Percentiles rank a stretch among this genome's conserved stretches.
These are phyloP conservation scores for Nothura maculosa DNA, from an alignment of 2,797 vertebrate species.

Conservation along the genomic window DNA sequence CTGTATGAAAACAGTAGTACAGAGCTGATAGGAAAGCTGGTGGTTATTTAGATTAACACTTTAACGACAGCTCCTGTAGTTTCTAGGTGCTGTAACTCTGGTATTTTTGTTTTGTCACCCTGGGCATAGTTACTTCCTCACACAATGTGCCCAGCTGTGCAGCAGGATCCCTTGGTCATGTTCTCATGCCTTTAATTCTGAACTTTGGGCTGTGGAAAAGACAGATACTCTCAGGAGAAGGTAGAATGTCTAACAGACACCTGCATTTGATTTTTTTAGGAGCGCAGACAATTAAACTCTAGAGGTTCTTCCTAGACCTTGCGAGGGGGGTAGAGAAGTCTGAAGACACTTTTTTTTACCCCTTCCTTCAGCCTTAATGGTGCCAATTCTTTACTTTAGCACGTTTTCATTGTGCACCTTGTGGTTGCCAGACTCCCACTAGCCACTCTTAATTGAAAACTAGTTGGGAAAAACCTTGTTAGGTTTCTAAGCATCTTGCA, in stretches of 20 bases:
- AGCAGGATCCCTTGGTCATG: not conserved
- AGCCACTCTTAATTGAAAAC: not conserved
- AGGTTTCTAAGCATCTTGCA: not conserved
- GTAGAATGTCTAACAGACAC: not conserved
- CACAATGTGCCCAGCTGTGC: not conserved
- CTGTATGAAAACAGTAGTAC: not conserved
- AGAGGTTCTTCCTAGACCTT: not conserved
- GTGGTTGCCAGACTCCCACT: not conserved
- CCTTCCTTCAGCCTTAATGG: not conserved
- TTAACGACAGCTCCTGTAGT: not conserved
- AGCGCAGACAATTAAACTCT: not conserved
- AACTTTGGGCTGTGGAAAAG: not conserved
- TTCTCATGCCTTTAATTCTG: not conserved
- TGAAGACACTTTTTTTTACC: not conserved
- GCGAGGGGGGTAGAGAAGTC: not conserved
- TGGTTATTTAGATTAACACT: not conserved
- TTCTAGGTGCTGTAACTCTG: conserved; percentile 19
- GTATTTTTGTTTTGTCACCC: conserved; percentile 35
- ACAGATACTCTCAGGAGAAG: not conserved
- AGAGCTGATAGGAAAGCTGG: not conserved
- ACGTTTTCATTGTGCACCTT: rapidly evolving
- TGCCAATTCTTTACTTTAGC: not conserved
- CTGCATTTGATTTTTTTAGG: not conserved
- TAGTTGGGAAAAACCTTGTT: not conserved
- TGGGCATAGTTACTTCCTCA: conserved; percentile 37